A percentile compares a stretch with the other conserved stretches of the same genome.
Evolutionary conservation across 2,797 vertebrate species (phyloP).

Genomic region (Ctenosaura bakeri): DNA sequence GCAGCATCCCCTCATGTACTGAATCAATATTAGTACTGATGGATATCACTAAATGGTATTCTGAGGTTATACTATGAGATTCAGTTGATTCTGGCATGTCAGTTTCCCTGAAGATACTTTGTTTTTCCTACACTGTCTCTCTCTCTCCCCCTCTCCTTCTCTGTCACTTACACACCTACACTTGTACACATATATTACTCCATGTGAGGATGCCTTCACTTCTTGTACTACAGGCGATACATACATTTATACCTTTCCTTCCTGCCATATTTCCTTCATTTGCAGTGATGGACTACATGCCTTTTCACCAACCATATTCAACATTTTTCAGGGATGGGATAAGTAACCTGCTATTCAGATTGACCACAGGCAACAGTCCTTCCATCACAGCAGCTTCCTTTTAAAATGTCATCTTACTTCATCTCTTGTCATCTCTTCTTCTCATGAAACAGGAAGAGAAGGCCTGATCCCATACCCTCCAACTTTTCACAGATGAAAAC

Average conservation of each 20-base stretch:
- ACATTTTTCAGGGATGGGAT: background rate
- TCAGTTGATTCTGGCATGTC: background rate
- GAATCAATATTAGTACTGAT: conserved; percentile 5
- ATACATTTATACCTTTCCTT: background rate
- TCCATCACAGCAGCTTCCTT: background rate
- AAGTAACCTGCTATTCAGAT: background rate
- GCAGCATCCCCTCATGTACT: background rate
- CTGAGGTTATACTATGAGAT: background rate
- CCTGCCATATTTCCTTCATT: too few species aligned
- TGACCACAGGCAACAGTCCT: background rate
- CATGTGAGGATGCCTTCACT: background rate
- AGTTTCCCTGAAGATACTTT: conserved; percentile 9
- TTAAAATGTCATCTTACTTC: too few species aligned
- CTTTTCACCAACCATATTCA: background rate
- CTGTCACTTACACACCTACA: background rate
- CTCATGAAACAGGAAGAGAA: too few species aligned
- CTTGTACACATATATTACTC: background rate
- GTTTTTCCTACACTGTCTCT: background rate
- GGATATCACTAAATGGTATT: background rate
- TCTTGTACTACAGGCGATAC: background rate
- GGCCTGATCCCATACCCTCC: too few species aligned
- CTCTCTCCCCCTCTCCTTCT: background rate
- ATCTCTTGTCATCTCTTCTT: too few species aligned
- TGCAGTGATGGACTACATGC: background rate
- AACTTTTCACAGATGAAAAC: too few species aligned